A percentile compares a stretch with the other conserved stretches of the same genome.
phyloP scores from a whole-genome alignment of 2,888 invertebrate species.

The Sepiola atlantica region DNA sequence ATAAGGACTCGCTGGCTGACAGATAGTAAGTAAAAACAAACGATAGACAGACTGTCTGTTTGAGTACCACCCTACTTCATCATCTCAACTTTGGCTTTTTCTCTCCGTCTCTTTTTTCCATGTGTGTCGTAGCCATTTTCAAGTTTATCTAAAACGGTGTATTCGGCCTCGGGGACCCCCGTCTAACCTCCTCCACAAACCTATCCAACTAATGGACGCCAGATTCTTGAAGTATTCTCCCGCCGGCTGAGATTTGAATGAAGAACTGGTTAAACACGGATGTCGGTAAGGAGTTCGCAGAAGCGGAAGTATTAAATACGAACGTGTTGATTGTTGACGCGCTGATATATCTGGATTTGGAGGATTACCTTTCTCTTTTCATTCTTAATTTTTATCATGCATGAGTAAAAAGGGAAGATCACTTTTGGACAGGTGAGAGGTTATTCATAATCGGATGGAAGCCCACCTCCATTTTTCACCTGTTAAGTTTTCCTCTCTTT shows the following conservation, averaged over 20 bases:
- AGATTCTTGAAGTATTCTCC: background rate
- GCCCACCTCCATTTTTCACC: background rate
- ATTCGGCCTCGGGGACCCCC: background rate
- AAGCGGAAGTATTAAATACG: background rate
- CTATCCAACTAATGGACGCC: conserved; percentile 1
- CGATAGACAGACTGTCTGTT: background rate
- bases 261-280: background rate
- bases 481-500: background rate
- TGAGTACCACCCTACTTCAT: background rate
- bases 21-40: background rate
- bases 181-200: background rate
- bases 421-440: background rate
- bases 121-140: background rate
- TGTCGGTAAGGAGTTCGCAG: background rate
- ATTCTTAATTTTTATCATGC: background rate
- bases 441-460: background rate
- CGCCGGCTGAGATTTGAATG: background rate
- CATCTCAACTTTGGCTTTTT: background rate
- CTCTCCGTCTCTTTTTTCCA: background rate
- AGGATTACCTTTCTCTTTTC: background rate
- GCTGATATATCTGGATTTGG: background rate
- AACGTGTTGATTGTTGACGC: background rate
- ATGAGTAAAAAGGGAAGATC: background rate
- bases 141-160: background rate
- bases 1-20: background rate